Evolutionary conservation across 2,888 invertebrate species (phyloP), one percentile per base, ranked within the genome.

Genomic region (Amiota communis): DNA sequence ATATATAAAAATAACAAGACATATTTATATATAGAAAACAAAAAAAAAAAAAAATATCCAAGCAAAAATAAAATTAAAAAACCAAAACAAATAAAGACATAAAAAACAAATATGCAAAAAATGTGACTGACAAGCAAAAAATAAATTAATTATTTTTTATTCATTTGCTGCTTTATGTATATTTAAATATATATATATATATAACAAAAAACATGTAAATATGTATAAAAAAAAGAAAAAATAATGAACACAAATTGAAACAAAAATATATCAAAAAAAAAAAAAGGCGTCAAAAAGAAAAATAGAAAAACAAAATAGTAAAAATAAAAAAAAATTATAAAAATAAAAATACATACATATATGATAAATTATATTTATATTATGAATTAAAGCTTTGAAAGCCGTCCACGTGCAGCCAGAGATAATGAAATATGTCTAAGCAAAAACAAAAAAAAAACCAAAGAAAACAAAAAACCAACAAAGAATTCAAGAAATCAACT

Each of bases 361-460:
- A 57, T 57, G 15, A 57, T 15, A 46, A 77, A 73, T 77, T 74
- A 70, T 49, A 67, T 67, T 48, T 63, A 63, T 63, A 36, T 17
- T 59, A 17, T 59, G 59, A 51, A 67, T 81, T 83, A 83, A 83
- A 83, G 83, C 83, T 83, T 83, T 83, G 83, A 83, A 83, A 80
- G 84, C 83, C 83, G 83, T 83, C 83, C 83, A 83, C 83, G 84
- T 83, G 84, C 83, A 84, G 84, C 83, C 83, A 84, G 83, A 79
- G 80, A 83, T 77, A 57, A 76, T 74, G 74, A 59, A 74, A 79
- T 36, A 36, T 36, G 6, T 36, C 36, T 36, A 77, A 72, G 73
- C 74, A 78, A 57, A n/a, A 72, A 59, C 48, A 68, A 64, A 74
- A 53, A 59, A 71, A 68, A 61, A 61, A 61, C 71, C 68, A 53